These are phyloP conservation scores for Dryocosmus kuriphilus DNA, from an alignment of 2,888 invertebrate species.

Conservation along the genomic window DNA sequence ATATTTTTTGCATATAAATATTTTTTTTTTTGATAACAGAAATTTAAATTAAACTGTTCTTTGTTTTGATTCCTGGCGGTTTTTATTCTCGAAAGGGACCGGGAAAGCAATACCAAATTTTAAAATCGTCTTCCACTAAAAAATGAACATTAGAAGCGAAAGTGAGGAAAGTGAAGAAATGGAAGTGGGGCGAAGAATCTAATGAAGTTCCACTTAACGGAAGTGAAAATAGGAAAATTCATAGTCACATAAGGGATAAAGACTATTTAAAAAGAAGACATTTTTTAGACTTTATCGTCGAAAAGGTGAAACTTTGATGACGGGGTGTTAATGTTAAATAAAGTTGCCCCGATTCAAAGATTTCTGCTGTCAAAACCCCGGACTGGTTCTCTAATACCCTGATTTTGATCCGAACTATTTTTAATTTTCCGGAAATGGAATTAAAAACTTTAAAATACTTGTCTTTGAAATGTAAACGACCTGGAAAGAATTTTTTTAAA, in stretches of 20 bases:
- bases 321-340: slow-evolving; percentile 44
- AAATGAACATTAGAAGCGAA: background rate
- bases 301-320: slow-evolving; percentile 35
- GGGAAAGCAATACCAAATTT: background rate
- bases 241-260: slow-evolving; percentile 37
- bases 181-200: background rate
- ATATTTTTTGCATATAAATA: no score
- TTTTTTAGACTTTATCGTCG: slow-evolving; percentile 11
- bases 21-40: no score
- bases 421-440: slow-evolving; percentile 62
- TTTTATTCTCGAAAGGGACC: background rate
- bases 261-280: slow-evolving; percentile 44
- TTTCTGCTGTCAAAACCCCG: slow-evolving; percentile 65
- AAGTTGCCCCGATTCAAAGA: slow-evolving; percentile 60
- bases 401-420: slow-evolving; percentile 66
- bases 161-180: slow-evolving; percentile 1
- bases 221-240: slow-evolving; percentile 31
- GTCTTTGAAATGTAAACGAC: slow-evolving; percentile 43
- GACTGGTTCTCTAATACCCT: slow-evolving; percentile 65
- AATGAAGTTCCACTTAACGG: slow-evolving; percentile 20
- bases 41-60: background rate
- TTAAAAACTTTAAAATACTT: slow-evolving; percentile 60
- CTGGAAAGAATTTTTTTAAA: slow-evolving; percentile 26
- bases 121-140: background rate
- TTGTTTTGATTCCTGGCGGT: background rate